Base-by-base conservation (phyloP, 2,113 vertebrate genomes). In the Percina caprodes region DNA sequence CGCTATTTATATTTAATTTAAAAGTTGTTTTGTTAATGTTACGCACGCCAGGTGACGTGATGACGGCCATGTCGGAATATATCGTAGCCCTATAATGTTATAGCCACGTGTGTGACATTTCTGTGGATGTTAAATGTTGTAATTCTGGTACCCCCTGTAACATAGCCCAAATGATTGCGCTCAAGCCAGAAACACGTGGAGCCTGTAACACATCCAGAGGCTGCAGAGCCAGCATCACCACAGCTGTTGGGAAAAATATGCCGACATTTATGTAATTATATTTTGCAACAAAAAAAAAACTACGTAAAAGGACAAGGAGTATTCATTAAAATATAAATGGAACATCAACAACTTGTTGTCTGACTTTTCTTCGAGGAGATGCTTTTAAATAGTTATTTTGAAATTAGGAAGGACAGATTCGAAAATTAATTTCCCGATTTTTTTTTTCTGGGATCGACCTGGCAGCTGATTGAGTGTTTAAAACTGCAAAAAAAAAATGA, bases 1-100 rank as follows among this genome's bases (percentile, higher is more conserved):
- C 39, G 76, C 88, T 95, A 95, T 96, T 96, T 96, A 96, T 95
- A 93, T 94, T 90, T 96, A 94, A 95, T 95, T 96, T 95, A 95
- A 95, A 39, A 39, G 39, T 39, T 39, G 23, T 73, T 69, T 77
- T 77, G 60, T 73, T 39, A 88, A 73, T 68, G 75, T 85, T 74
- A 69, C 61, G 82, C 86, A 62, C 52, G 77, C 56, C 54, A 9
- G 54, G 35, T 19, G 15, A 48, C 63, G 59, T n/a, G 69, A 39
- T 39, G 26, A 30, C 54, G 54, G 69, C 46, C 55, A 23, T 56
- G 85, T 86, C 63, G 89, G 82, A 78, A 83, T 86, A 88, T 87
- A 79, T 86, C 42, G 67, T 39, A 39, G 39, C 39, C 39, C 39
- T 83, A 26, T 85, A 26, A 85, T 86, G 73, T 86, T 82, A 35